Percentiles rank a stretch among this genome's conserved stretches.
phyloP scores from a whole-genome alignment of 2,113 vertebrate species.

The Ceratotherium simum region DNA sequence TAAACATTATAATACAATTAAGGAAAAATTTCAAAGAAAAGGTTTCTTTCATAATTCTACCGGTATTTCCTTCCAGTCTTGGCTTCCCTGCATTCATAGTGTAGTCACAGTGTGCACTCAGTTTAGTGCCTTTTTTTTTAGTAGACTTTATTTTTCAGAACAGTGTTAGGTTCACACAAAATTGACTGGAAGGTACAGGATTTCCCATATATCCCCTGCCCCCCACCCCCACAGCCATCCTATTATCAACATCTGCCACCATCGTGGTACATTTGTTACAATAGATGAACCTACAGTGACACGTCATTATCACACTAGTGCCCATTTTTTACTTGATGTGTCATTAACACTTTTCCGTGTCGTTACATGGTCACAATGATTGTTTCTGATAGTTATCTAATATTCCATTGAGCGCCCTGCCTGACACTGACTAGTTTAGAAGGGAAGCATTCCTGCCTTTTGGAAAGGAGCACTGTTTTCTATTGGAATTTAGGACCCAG shows the following conservation, averaged over 20 bases:
- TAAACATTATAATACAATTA: background rate
- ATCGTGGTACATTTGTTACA: background rate
- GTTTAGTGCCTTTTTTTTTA: background rate
- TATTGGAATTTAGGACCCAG: background rate
- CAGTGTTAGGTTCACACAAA: background rate
- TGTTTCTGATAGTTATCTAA: background rate
- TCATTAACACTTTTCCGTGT: background rate
- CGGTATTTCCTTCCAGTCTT: background rate
- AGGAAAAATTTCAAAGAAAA: background rate
- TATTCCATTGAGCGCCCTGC: background rate
- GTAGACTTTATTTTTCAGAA: background rate
- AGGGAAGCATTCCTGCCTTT: background rate
- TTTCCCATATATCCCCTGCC: background rate
- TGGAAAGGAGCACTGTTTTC: background rate
- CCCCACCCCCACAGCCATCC: background rate
- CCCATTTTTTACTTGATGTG: background rate
- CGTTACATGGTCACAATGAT: background rate
- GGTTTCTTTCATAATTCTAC: background rate
- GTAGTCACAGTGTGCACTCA: background rate
- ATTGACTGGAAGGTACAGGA: background rate
- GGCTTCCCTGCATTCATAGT: background rate
- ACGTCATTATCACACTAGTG: background rate
- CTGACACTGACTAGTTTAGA: background rate
- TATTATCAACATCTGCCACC: too few relatives aligned
- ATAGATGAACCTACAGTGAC: background rate